Evolutionary conservation across 2,888 invertebrate genomes (phyloP), one percentile per base, ranked within the genome.

Genomic region (Camponotus fellah): DNA sequence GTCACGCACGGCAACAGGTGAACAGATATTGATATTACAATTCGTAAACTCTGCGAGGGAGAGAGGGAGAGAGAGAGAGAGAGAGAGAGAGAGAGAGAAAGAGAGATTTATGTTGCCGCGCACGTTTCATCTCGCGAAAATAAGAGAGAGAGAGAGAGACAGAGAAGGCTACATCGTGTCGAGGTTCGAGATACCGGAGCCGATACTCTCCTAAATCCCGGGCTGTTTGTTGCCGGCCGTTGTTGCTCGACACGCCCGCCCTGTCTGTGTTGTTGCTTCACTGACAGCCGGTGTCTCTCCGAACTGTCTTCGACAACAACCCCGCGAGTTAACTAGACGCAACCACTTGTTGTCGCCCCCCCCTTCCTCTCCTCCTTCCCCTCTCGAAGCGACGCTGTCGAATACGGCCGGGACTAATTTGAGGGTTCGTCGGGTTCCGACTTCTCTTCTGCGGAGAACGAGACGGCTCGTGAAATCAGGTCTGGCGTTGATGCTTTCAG

Each of bases 251-350:
- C 75, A 49, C 64, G 58, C 40, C 77, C 43, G 43, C 12, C 12
- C 12, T 4, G 40, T 32, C 14, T 40, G 21, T 62, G 81, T 82
- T 69, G 83, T 56, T 77, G 79, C 34, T 83, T 65, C 84, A 80
- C 66, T 85, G 89, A 89, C 89, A 88, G 82, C 83, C 81, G 37
- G 46, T 85, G 90, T 90, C 90, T 90, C 90, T 83, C 72, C 74
- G 76, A 90, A 90, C 88, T 90, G 89, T 90, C 90, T 87, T 85
- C 86, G 72, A 82, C 88, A 90, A 89, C 89, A 88, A 90, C 83
- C 84, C 89, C 86, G 85, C 88, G 80, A 89, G 85, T 89, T 87
- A 90, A 89, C 90, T 88, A 90, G 88, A 89, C 87, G 81, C 90
- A 90, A 90, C 90, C 90, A 90, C 90, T 90, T 90, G 90, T 90